Conservation (phyloP, 2,888 invertebrate species). For the Amblyteles armatorius region DNA sequence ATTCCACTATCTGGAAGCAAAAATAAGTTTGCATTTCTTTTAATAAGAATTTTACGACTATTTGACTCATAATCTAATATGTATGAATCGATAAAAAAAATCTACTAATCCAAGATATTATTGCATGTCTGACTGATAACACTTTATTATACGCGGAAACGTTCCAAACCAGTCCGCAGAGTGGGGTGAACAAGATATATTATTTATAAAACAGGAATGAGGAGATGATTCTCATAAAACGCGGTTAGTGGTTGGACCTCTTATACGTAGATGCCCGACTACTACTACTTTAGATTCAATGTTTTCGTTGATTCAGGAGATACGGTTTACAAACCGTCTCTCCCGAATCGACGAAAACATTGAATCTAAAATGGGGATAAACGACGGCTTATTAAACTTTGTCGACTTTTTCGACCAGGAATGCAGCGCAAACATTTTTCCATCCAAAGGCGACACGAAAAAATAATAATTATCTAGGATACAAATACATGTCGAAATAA, state of each 20-base stretch:
- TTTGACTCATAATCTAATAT: neutral
- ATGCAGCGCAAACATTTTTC: constrained; percentile 6
- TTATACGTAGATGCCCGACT: neutral
- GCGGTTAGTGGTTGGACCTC: neutral
- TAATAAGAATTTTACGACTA: neutral
- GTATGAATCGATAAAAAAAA: neutral
- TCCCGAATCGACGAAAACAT: neutral
- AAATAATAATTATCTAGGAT: neutral
- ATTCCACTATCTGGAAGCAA: neutral
- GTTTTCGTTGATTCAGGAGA: neutral
- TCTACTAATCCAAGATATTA: neutral
- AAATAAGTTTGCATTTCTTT: neutral
- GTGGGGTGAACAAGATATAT: neutral
- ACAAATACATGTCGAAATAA: neutral
- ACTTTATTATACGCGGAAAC: neutral
- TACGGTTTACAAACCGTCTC: neutral
- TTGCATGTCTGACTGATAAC: neutral
- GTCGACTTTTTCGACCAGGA: neutral
- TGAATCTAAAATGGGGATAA: neutral
- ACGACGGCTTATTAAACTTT: neutral
- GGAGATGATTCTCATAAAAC: neutral
- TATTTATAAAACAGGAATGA: neutral
- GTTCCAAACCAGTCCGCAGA: neutral
- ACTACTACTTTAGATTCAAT: neutral
- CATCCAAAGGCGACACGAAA: neutral